Conservation (phyloP, 2,797 vertebrate species). For the Coregonus ussuriensis region DNA sequence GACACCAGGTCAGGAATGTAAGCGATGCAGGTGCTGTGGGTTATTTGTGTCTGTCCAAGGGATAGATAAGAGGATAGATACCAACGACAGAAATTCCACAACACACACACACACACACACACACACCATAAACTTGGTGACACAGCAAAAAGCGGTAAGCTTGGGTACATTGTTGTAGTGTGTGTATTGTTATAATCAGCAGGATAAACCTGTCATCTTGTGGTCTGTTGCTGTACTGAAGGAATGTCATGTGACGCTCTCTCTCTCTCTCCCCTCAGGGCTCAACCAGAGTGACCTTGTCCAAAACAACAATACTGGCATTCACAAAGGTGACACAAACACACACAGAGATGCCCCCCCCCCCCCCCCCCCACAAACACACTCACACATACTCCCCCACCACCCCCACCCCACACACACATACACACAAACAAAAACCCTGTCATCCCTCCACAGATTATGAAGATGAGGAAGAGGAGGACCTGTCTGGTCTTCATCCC, state of each 20-base stretch:
- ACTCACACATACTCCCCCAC: too few species aligned
- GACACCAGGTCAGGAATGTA: neutral
- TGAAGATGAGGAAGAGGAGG: slow-evolving; percentile 64
- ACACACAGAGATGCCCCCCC: neutral
- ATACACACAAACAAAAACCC: neutral
- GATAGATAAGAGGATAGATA: neutral
- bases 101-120: too few species aligned
- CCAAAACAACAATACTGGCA: slow-evolving; percentile 62
- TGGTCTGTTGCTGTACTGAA: slow-evolving; percentile 3
- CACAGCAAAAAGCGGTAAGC: too few species aligned
- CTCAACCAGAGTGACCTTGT: slow-evolving; percentile 68
- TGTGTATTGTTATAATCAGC: slow-evolving; percentile 21
- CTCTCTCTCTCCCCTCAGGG: slow-evolving; percentile 55
- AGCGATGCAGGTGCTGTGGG: neutral
- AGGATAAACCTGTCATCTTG: slow-evolving; percentile 39
- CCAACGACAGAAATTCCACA: neutral
- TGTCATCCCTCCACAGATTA: slow-evolving; percentile 26
- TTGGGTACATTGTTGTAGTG: neutral
- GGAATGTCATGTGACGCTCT: neutral
- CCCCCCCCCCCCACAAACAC: neutral
- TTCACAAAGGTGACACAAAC: slow-evolving; percentile 66
- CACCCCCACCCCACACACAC: neutral
- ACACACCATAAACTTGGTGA: too few species aligned
- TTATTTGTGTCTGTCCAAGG: neutral
- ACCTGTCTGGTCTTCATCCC: slow-evolving; percentile 83